Evolutionary conservation across 2,113 vertebrate species (phyloP).

Genomic region (Cnemophilus loriae): DNA sequence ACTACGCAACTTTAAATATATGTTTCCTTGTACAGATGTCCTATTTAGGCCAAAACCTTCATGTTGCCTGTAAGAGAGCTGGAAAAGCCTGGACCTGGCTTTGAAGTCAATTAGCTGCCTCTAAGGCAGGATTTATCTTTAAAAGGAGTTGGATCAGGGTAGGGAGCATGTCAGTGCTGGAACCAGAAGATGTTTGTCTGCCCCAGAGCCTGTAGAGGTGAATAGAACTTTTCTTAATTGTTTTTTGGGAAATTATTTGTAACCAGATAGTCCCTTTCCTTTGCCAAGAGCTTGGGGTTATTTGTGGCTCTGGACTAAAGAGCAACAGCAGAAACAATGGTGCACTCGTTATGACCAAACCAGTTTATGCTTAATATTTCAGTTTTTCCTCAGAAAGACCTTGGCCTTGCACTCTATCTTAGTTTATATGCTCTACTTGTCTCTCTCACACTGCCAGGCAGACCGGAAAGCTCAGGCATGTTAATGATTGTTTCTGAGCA

Average conservation of each 20-base stretch:
- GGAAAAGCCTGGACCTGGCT: background rate
- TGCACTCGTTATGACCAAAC: accelerated
- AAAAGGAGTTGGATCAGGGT: background rate
- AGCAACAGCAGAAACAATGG: background rate
- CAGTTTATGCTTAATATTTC: background rate
- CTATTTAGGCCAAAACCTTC: background rate
- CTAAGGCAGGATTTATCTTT: background rate
- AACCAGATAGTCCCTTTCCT: background rate
- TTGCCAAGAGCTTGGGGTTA: background rate
- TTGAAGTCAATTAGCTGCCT: background rate
- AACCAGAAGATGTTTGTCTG: background rate
- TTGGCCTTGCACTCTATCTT: background rate
- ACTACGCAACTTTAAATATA: background rate
- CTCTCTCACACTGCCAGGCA: background rate
- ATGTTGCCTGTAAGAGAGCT: background rate
- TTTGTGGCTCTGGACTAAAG: background rate
- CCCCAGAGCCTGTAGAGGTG: background rate
- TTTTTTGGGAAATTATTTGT: background rate
- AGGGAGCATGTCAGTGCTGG: background rate
- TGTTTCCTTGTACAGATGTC: background rate
- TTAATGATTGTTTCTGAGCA: background rate
- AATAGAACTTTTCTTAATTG: background rate
- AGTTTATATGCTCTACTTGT: background rate
- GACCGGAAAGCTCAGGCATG: background rate
- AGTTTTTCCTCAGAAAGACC: background rate